Percentiles rank a stretch among this genome's conserved stretches.
Evolutionary conservation across 2,113 vertebrate genomes (phyloP).

Genomic region (Dipodomys ordii): DNA sequence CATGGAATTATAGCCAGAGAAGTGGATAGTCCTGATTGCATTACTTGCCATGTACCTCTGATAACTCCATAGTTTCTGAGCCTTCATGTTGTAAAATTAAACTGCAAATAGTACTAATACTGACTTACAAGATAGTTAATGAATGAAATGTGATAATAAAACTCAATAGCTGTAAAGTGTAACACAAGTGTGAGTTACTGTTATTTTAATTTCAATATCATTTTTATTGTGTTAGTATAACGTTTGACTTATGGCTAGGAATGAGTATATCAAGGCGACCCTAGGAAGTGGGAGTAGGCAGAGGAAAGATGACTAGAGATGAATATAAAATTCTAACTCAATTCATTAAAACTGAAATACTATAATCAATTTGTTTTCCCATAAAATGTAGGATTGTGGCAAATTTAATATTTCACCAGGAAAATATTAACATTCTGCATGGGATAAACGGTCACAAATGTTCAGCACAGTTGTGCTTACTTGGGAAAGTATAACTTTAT

Average conservation of each 20-base stretch:
- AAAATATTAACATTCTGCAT: background rate
- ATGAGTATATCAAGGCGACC: background rate
- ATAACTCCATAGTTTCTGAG: conserved; percentile 8
- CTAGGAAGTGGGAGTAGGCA: conserved; percentile 19
- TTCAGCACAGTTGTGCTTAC: background rate
- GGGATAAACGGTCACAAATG: background rate
- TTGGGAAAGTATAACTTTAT: conserved; percentile 13
- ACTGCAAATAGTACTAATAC: conserved; percentile 56
- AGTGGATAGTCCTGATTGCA: background rate
- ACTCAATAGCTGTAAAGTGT: conserved; percentile 45
- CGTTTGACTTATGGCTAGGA: conserved; percentile 11
- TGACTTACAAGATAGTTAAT: conserved; percentile 40
- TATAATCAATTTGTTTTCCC: conserved; percentile 44
- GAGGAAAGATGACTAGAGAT: background rate
- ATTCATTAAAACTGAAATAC: conserved; percentile 37
- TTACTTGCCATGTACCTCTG: background rate
- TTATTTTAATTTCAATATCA: conserved; percentile 50
- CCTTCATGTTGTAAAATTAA: conserved; percentile 16
- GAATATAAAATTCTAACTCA: conserved; percentile 25
- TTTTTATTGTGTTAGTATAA: conserved; percentile 59
- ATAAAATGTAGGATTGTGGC: conserved; percentile 39
- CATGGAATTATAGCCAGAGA: conserved; percentile 19
- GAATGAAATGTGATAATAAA: conserved; percentile 48
- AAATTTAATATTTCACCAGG: conserved; percentile 22
- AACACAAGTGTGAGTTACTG: conserved; percentile 65